Base-by-base conservation (phyloP, 2,888 invertebrate species). In the Neocrepidodera transversa region DNA sequence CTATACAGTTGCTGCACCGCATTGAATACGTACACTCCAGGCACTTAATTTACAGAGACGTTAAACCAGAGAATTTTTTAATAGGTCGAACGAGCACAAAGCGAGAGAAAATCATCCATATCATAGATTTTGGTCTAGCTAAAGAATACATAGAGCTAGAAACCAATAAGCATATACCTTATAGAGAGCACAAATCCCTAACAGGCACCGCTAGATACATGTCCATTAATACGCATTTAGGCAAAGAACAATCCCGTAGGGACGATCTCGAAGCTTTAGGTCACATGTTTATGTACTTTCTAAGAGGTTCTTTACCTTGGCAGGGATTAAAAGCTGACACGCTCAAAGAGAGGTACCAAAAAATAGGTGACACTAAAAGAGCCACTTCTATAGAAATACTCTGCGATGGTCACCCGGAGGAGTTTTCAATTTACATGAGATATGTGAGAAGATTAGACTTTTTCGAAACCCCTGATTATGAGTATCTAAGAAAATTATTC, bases 101-200 rank as follows among this genome's bases (percentile, higher is more conserved):
- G 86, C 91, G 95, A 82, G 97, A 98, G 86, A 97, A 97, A 87
- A 89, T 96, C 83, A 96, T 99, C 81, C 97, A 99, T 87, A 97
- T 99, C 84, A 98, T 99, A 89, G 99, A 99, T 89, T 99, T 99
- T 87, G 99, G 99, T 84, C 89, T 99, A 87, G 99, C 99, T 83
- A 99, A 99, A 89, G 99, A 99, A 88, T 99, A 99, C 85, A 99
- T 99, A 86, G 99, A 99, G 86, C 92, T 97, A 86, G 98, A 99
- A 88, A 94, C 95, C 83, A 96, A 96, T 87, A 96, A 98, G 86
- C 99, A 99, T 87, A 99, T 99, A 86, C 98, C 99, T 76, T 99
- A 99, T 85, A 92, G 98, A 88, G 99, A 99, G 87, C 99, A 99
- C 87, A 99, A 99, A 86, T 97, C 97, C 80, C 88, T 99, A 79